These are phyloP conservation scores for Lasioglossum albipes DNA, from an alignment of 1,140 invertebrate species.

Conservation along the genomic window DNA sequence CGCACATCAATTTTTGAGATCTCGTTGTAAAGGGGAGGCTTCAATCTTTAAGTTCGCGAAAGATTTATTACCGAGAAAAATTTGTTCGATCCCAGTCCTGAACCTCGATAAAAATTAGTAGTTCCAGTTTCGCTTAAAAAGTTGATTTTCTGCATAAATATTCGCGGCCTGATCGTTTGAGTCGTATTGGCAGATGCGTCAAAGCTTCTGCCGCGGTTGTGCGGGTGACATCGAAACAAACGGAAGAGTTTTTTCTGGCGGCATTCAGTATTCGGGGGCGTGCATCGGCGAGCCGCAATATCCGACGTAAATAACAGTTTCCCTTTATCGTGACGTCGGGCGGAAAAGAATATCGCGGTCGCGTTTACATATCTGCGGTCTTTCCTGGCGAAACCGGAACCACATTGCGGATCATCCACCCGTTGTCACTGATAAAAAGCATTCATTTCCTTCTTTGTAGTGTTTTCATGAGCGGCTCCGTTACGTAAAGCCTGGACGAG, in stretches of 20 bases:
- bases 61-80: too few species aligned
- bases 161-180: too few species aligned
- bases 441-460: background rate
- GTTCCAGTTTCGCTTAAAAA: too few species aligned
- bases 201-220: too few species aligned
- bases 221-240: background rate
- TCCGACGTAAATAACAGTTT: slow-evolving; percentile 25
- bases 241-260: background rate
- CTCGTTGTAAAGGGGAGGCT: too few species aligned
- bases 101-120: too few species aligned
- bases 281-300: background rate
- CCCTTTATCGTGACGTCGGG: slow-evolving; percentile 14
- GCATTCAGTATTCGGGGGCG: slow-evolving; percentile 6
- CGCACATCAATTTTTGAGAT: too few species aligned
- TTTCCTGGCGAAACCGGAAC: slow-evolving; percentile 14
- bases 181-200: too few species aligned
- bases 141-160: too few species aligned
- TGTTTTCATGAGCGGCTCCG: background rate
- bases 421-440: background rate
- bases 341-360: slow-evolving; percentile 30
- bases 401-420: slow-evolving; percentile 14
- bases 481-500: too few species aligned
- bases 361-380: slow-evolving; percentile 1
- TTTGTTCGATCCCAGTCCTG: too few species aligned
- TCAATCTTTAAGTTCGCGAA: too few species aligned